These are phyloP conservation scores for Andricus grossulariae DNA, from an alignment of 1,140 invertebrate species.

Conservation along the genomic window DNA sequence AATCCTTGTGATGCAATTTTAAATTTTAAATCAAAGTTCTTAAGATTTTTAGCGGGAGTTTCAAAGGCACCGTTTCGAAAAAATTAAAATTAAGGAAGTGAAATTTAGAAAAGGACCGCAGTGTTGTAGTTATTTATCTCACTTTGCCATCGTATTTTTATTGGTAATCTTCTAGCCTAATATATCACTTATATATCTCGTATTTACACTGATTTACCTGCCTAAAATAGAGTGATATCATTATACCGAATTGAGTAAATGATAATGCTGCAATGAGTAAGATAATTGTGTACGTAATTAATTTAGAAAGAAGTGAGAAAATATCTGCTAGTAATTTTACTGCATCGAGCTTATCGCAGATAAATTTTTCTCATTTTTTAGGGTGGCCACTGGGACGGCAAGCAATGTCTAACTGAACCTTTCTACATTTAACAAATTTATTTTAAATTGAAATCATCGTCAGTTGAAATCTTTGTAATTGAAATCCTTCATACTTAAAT, in stretches of 20 bases:
- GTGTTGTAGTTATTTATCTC: neutral
- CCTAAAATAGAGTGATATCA: constrained; percentile 13
- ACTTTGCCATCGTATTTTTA: neutral
- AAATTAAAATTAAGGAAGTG: neutral
- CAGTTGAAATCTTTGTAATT: too few species aligned
- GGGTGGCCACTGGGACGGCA: too few species aligned
- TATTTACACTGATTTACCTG: constrained; percentile 12
- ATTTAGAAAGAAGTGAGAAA: constrained; percentile 21
- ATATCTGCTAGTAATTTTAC: neutral
- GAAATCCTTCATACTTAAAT: too few species aligned
- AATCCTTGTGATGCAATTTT: neutral
- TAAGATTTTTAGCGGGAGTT: neutral
- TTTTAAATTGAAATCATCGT: too few species aligned
- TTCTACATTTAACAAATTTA: too few species aligned
- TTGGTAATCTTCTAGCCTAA: neutral
- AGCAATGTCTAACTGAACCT: too few species aligned
- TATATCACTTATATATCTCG: neutral
- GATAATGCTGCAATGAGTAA: constrained; percentile 26
- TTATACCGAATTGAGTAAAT: constrained; percentile 8
- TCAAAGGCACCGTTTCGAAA: neutral
- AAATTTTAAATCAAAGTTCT: neutral
- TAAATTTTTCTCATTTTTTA: neutral
- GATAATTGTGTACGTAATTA: constrained; percentile 2
- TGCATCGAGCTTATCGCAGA: constrained; percentile 20
- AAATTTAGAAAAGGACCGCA: neutral